Percentiles rank a stretch among this genome's conserved stretches.
Conservation (phyloP, 2,888 invertebrate genomes). For the Drosophila acutilabella region DNA sequence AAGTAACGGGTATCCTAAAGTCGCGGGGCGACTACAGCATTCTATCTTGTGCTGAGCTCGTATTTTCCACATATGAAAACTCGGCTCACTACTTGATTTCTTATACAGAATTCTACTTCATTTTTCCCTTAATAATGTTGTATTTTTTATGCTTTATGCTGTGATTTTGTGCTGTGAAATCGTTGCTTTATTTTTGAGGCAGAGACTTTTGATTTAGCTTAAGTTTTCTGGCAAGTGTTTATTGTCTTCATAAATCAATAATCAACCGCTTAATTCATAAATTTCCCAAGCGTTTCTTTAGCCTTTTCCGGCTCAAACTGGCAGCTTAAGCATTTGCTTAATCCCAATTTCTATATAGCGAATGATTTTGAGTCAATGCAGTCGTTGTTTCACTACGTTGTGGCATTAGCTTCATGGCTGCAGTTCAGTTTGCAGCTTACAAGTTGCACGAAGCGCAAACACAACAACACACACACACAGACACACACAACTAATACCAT, state of each 20-base stretch:
- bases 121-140: constrained; percentile 14
- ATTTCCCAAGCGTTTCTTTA: neutral
- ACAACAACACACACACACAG: constrained; percentile 21
- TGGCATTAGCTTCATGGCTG: constrained; percentile 52
- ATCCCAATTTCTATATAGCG: constrained; percentile 7
- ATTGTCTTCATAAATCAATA: neutral
- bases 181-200: constrained; percentile 48
- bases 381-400: constrained; percentile 30
- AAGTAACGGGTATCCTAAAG: too few relatives aligned
- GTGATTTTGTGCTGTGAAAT: constrained; percentile 40
- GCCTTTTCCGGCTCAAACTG: neutral
- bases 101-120: constrained; percentile 43
- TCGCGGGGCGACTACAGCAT: too few relatives aligned
- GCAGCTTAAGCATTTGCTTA: constrained; percentile 11
- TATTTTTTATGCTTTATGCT: constrained; percentile 32
- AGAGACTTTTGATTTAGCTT: constrained; percentile 54
- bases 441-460: constrained; percentile 60
- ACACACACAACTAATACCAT: constrained; percentile 21
- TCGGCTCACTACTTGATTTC: constrained; percentile 67
- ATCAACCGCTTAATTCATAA: neutral
- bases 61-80: constrained; percentile 45
- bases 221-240: neutral
- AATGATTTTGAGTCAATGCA: constrained; percentile 45
- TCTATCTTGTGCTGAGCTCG: too few relatives aligned
- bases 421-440: constrained; percentile 58